phyloP scores from a whole-genome alignment of 2,888 invertebrate genomes.

The Lycaena phlaeas region DNA sequence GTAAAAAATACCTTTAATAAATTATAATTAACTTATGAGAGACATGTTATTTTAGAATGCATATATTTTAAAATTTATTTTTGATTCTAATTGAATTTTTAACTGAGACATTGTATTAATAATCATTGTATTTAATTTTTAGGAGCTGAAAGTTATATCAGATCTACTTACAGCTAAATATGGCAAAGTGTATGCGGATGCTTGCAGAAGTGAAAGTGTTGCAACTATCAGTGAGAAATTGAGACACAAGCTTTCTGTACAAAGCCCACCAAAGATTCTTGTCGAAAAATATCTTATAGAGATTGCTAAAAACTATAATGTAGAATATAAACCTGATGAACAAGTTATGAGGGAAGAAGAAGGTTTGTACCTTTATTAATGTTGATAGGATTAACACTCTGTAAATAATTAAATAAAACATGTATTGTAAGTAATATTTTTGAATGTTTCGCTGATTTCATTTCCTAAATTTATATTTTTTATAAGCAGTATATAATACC shows the following conservation, averaged over 20 bases:
- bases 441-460: not conserved
- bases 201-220: constrained; percentile 86
- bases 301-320: constrained; percentile 95
- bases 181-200: constrained; percentile 93
- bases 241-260: constrained; percentile 93
- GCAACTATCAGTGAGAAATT: constrained; percentile 91
- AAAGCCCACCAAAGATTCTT: constrained; percentile 95
- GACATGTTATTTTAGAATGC: too few relatives aligned
- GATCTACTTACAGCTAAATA: constrained; percentile 94
- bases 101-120: too few relatives aligned
- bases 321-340: constrained; percentile 96
- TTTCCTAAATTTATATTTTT: too few relatives aligned
- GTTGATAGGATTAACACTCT: too few relatives aligned
- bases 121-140: constrained; percentile 23
- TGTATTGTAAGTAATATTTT: not conserved
- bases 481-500: too few relatives aligned
- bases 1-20: too few relatives aligned
- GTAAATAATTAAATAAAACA: not conserved
- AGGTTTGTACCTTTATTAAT: constrained; percentile 35
- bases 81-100: too few relatives aligned
- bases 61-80: too few relatives aligned
- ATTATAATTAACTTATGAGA: too few relatives aligned
- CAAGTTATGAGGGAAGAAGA: constrained; percentile 87
- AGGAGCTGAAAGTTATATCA: constrained; percentile 84
- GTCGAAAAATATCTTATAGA: constrained; percentile 95